Base-by-base conservation (phyloP, 2,113 vertebrate genomes). In the Pollimyrus isidori region DNA sequence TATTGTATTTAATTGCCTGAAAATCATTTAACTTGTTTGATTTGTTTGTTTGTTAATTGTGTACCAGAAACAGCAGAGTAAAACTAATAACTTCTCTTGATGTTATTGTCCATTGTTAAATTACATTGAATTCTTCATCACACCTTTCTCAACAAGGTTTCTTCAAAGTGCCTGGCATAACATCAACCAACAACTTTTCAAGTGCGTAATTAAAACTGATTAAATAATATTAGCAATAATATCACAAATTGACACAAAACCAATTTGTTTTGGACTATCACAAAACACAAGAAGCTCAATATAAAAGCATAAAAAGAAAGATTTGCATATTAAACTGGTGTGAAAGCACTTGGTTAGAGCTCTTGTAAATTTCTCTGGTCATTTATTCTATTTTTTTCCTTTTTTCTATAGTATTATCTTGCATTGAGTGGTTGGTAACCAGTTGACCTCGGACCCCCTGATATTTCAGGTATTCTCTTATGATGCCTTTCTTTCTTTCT, bases 1-100 rank as follows among this genome's bases (percentile, higher is more conserved):
- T 65, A 86, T 46, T 90, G 76, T 87, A 85, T 89, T 89, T 90
- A 90, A 89, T 91, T 82, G 56, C 90, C 88, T 90, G 7, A 42
- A 82, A 88, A 76, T 69, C 56, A 89, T 92, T 89, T 30, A 30
- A 69, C 13, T 30, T 30, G n/a, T 65, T 91, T 89, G 30, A 89
- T 89, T 89, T 50, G 48, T 45, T 45, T 45, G 42, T 45, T 45
- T 45, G 42, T 45, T 45, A 45, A 45, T 89, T 42, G 23, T 69
- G 76, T 7, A 35, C 26, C 46, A 86, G 50, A 85, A 86, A 85
- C 42, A 4, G 17, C 35, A 56, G 2, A 62, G 46, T 35, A 65
- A 30, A 19, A 65, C 89, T 89, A 90, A 89, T 49, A 39, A 89
- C 46, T 83, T 58, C 58, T 42, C 49, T 83, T 46, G 11, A 23